A percentile compares a stretch with the other conserved stretches of the same genome.
These are phyloP conservation scores for Vulpes ferrilata DNA, from an alignment of 2,113 vertebrate genomes.

Conservation along the genomic window DNA sequence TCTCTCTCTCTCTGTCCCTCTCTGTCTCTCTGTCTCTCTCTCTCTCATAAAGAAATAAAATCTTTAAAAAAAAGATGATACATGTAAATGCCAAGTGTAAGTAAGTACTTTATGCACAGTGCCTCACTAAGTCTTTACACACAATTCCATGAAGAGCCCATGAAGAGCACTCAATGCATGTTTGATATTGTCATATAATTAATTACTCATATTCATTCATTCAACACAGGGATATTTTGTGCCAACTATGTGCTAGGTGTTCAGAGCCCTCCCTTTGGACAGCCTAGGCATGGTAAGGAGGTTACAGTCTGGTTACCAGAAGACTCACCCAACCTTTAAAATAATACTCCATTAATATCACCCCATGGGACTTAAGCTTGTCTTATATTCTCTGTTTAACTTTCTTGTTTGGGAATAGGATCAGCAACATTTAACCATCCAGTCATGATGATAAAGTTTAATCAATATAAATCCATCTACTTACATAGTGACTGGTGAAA, in stretches of 20 bases:
- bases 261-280: slow-evolving; percentile 28
- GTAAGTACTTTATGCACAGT: neutral
- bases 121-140: neutral
- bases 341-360: slow-evolving; percentile 7
- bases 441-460: slow-evolving; percentile 27
- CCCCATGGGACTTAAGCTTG: neutral
- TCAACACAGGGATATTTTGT: neutral
- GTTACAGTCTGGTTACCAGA: neutral
- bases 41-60: too few relatives aligned
- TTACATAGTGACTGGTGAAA: neutral
- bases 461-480: slow-evolving; percentile 4
- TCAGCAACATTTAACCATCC: neutral
- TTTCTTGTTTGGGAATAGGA: slow-evolving; percentile 43
- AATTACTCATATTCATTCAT: neutral
- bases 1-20: too few relatives aligned
- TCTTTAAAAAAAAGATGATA: neutral
- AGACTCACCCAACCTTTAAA: slow-evolving; percentile 43
- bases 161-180: neutral
- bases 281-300: neutral
- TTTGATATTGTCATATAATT: neutral
- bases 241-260: neutral
- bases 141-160: too few relatives aligned
- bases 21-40: too few relatives aligned
- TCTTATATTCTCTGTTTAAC: slow-evolving; percentile 54
- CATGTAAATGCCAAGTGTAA: neutral